Evolutionary conservation across 1,140 invertebrate species (phyloP).

Genomic region (Nymphalis io): DNA sequence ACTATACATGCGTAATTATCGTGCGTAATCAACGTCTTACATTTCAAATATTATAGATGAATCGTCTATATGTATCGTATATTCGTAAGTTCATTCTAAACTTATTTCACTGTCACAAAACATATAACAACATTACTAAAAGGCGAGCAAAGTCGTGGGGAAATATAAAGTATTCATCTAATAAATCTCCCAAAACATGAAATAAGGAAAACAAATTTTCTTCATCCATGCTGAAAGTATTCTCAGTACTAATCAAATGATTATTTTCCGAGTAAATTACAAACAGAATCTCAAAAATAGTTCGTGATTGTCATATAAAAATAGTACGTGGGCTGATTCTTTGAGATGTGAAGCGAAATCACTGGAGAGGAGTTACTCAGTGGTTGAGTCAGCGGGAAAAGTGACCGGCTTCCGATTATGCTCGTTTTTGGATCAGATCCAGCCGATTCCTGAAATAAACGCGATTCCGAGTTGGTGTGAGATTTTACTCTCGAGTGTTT

Average conservation of each 20-base stretch:
- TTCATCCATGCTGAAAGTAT: too few species aligned
- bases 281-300: conserved; percentile 16
- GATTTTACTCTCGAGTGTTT: conserved; percentile 60
- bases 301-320: conserved; percentile 35
- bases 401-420: conserved; percentile 67
- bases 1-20: too few species aligned
- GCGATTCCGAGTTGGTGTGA: conserved; percentile 57
- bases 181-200: too few species aligned
- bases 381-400: conserved; percentile 71
- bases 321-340: conserved; percentile 50
- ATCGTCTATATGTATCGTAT: too few species aligned
- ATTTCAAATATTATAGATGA: too few species aligned
- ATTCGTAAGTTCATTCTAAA: too few species aligned
- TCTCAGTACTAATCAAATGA: conserved; percentile 18
- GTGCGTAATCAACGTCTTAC: too few species aligned
- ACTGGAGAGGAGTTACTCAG: conserved; percentile 51
- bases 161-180: too few species aligned
- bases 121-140: too few species aligned
- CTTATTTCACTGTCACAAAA: too few species aligned
- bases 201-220: neutral
- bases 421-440: conserved; percentile 70
- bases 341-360: conserved; percentile 38
- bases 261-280: conserved; percentile 29
- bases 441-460: conserved; percentile 75
- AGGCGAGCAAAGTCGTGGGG: too few species aligned